A percentile compares a stretch with the other conserved stretches of the same genome.
Evolutionary conservation across 1,140 invertebrate genomes (phyloP).

Genomic region (Geopemphigus sp.): DNA sequence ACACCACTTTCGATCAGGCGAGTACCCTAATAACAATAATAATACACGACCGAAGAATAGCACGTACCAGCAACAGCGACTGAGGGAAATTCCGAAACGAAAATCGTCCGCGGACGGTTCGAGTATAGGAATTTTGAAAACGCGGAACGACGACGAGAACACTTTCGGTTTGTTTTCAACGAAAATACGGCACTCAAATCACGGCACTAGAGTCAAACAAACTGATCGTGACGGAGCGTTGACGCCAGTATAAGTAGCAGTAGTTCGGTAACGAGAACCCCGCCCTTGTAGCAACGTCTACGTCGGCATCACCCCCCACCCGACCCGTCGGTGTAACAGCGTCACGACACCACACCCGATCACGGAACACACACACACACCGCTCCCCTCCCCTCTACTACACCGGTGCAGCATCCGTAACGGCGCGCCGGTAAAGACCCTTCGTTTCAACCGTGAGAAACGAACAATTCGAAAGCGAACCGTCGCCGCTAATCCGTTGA

Average conservation of each 20-base stretch:
- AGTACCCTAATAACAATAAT: too few relatives aligned
- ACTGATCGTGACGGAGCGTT: constrained; percentile 13
- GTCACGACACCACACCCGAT: too few relatives aligned
- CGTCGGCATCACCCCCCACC: neutral
- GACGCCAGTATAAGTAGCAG: constrained; percentile 36
- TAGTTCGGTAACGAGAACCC: neutral
- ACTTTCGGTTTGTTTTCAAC: too few relatives aligned
- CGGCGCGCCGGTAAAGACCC: neutral
- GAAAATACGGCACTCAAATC: neutral
- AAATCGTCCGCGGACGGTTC: neutral
- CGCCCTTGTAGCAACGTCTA: neutral
- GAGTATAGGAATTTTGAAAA: too few relatives aligned
- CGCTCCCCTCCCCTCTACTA: neutral
- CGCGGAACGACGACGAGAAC: too few relatives aligned
- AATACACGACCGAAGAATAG: too few relatives aligned
- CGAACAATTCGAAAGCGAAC: too few relatives aligned
- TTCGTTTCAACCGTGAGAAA: constrained; percentile 7
- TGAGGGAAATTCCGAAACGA: too few relatives aligned
- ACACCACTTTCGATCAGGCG: too few relatives aligned
- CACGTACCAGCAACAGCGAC: constrained; percentile 7
- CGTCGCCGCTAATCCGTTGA: too few relatives aligned
- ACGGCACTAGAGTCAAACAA: constrained; percentile 2
- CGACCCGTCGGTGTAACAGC: too few relatives aligned
- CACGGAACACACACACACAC: too few relatives aligned
- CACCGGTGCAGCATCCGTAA: neutral